A percentile compares a stretch with the other conserved stretches of the same genome.
phyloP scores from a whole-genome alignment of 2,113 vertebrate species.

The Zeus faber region DNA sequence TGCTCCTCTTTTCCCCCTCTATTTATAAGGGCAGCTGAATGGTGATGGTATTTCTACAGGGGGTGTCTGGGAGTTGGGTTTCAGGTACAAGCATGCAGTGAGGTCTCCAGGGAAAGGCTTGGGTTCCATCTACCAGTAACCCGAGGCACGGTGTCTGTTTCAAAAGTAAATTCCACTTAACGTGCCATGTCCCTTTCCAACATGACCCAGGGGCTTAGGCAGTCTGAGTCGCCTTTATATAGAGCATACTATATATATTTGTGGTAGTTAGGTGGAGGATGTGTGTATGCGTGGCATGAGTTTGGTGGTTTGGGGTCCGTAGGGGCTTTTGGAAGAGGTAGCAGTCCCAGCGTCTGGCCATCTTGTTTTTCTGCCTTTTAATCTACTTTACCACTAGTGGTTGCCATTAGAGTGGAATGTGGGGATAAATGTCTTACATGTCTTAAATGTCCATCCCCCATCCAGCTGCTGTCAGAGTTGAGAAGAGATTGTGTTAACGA shows the following conservation, averaged over 20 bases:
- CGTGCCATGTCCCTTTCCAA: constrained; percentile 65
- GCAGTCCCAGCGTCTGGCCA: constrained; percentile 21
- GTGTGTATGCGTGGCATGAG: constrained; percentile 39
- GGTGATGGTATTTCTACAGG: constrained; percentile 56
- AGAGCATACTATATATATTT: constrained; percentile 68
- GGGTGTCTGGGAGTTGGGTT: constrained; percentile 48
- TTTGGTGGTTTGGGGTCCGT: constrained; percentile 15
- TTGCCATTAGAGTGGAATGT: constrained; percentile 22
- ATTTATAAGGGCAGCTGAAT: constrained; percentile 54
- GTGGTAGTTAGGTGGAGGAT: constrained; percentile 37
- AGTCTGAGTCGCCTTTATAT: constrained; percentile 65
- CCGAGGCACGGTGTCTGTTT: constrained; percentile 68
- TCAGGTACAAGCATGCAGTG: constrained; percentile 44
- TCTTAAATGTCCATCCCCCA: constrained; percentile 25
- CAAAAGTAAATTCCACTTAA: constrained; percentile 79
- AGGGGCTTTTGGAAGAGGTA: constrained; percentile 23
- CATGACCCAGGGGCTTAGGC: constrained; percentile 50
- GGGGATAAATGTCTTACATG: constrained; percentile 3
- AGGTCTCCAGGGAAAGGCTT: constrained; percentile 49
- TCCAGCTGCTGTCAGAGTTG: constrained; percentile 37
- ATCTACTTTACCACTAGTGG: too few species aligned
- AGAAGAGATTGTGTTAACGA: constrained; percentile 25
- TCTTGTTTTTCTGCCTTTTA: too few species aligned
- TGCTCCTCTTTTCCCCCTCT: constrained; percentile 16
- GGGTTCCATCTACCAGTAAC: constrained; percentile 69